Base-by-base conservation (phyloP, 1,140 invertebrate genomes). In the Melipona quadrifasciata region DNA sequence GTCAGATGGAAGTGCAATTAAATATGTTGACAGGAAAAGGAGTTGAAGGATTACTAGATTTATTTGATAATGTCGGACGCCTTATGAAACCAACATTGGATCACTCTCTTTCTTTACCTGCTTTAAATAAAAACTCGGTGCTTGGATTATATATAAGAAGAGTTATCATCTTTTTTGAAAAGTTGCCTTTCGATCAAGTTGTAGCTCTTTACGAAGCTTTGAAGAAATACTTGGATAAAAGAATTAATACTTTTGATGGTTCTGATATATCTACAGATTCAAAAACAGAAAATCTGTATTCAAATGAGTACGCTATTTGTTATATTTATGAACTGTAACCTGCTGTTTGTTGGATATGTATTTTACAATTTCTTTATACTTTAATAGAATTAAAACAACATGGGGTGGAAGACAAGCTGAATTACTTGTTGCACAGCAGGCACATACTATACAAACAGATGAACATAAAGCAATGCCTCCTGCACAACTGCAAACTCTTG, bases 391-490 rank as follows among this genome's bases (percentile, higher is more conserved):
- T 89, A 95, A 96, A 87, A 95, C 96, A 86, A 96, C 96, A 79
- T 98, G 97, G 97, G 98, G 97, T 4, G 96, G 97, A 82, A 96
- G 97, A 91, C 98, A 98, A 95, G 98, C 98, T 1, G 98, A 98
- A 94, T 95, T 98, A 67, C 98, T 98, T 91, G 97, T 98, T 85
- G 97, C 97, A 11, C 97, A 98, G 90, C 97, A 99, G 95, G 97
- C 97, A 17, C 96, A 97, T 89, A 94, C 98, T 73, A 92, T 98
- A 79, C 96, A 97, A 91, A 97, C 96, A 51, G 97, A 98, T 94
- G 97, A 98, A 89, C 96, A 96, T 61, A 96, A 96, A 90, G 98
- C 98, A 2, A 92, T 98, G 85, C 93, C 96, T n/a, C 97, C 98
- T 0, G 94, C 95, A 84, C 95, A 97, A 86, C 93, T 99, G 65